phyloP scores from a whole-genome alignment of 2,888 invertebrate species.

The Lissonota sp. region DNA sequence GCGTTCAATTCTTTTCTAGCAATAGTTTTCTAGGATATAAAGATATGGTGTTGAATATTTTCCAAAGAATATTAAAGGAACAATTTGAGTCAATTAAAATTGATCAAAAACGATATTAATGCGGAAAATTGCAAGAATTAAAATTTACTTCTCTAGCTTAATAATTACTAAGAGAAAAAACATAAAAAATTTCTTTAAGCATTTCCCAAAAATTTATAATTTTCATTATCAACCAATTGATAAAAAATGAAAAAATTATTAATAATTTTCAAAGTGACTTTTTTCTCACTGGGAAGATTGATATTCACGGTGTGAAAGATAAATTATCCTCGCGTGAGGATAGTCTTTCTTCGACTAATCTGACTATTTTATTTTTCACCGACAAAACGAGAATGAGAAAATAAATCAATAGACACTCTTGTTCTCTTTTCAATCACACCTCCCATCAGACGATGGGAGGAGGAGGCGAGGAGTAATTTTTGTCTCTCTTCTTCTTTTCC shows the following conservation, averaged over 20 bases:
- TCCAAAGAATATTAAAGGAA: too few relatives aligned
- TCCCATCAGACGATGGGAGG: constrained; percentile 4
- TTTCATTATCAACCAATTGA: neutral
- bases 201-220: neutral
- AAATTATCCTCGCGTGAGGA: constrained; percentile 5
- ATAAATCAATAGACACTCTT: constrained; percentile 5
- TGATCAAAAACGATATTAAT: too few relatives aligned
- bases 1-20: too few relatives aligned
- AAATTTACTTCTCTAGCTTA: too few relatives aligned
- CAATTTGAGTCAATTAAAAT: too few relatives aligned
- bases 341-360: neutral
- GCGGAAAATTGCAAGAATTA: too few relatives aligned
- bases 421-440: neutral
- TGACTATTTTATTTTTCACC: neutral
- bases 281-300: neutral
- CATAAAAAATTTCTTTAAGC: too few relatives aligned
- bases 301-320: neutral
- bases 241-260: neutral
- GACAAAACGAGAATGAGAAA: neutral
- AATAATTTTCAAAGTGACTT: neutral
- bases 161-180: too few relatives aligned
- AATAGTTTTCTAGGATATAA: neutral
- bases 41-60: neutral
- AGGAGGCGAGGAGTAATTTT: neutral
- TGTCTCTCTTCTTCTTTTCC: neutral